A percentile compares a stretch with the other conserved stretches of the same genome.
Evolutionary conservation across 1,140 invertebrate genomes (phyloP).

Genomic region (Zaprionus africanus): DNA sequence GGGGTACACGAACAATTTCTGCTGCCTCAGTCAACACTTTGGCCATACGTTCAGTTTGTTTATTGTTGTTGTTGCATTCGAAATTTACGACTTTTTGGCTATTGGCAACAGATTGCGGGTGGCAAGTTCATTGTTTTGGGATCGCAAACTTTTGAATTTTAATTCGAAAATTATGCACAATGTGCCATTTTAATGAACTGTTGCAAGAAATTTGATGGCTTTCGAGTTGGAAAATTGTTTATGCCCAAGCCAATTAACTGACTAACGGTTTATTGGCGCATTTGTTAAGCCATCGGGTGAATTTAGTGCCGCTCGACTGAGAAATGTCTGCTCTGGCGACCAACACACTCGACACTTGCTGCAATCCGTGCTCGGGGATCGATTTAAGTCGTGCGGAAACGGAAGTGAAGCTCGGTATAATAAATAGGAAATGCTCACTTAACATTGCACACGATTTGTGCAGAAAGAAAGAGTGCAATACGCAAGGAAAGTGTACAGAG

Average conservation of each 20-base stretch:
- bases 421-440: conserved; percentile 1
- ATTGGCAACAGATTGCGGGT: conserved; percentile 78
- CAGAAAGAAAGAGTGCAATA: background rate
- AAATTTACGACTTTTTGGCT: conserved; percentile 82
- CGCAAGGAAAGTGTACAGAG: background rate
- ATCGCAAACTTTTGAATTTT: conserved; percentile 79
- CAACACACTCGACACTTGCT: conserved; percentile 22
- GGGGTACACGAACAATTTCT: conserved; percentile 37
- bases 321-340: background rate
- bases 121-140: conserved; percentile 76
- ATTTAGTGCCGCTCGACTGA: background rate
- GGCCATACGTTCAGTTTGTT: conserved; percentile 59
- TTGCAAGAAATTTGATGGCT: conserved; percentile 51
- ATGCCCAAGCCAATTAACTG: conserved; percentile 54
- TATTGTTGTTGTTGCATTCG: conserved; percentile 69
- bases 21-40: conserved; percentile 64
- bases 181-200: conserved; percentile 65
- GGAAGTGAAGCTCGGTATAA: background rate
- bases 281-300: conserved; percentile 24
- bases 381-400: conserved; percentile 2
- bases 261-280: conserved; percentile 22
- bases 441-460: background rate
- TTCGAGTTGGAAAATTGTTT: conserved; percentile 53
- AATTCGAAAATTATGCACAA: conserved; percentile 78
- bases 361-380: conserved; percentile 22